Percentiles rank a stretch among this genome's conserved stretches.
phyloP scores from a whole-genome alignment of 2,888 invertebrate genomes.

The Nymphalis urticae region DNA sequence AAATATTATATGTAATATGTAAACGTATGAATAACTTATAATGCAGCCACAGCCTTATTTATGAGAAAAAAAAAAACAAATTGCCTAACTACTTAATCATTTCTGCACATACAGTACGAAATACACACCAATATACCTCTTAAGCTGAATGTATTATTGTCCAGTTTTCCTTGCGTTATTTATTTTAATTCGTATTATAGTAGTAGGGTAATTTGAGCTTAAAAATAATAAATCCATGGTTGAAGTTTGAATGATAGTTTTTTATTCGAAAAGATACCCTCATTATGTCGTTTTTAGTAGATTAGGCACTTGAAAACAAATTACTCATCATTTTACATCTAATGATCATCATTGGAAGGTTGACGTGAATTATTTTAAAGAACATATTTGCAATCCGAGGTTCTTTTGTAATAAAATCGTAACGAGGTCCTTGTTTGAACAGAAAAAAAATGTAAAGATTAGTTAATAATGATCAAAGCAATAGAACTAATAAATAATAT shows the following conservation, averaged over 20 bases:
- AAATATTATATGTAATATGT: too few relatives aligned
- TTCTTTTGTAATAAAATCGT: not conserved
- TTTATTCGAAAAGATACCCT: not conserved
- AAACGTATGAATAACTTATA: not conserved
- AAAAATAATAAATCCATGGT: not conserved
- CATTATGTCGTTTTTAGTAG: slow-evolving; percentile 17
- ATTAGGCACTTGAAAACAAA: slow-evolving; percentile 8
- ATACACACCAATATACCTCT: not conserved
- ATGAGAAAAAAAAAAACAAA: not conserved
- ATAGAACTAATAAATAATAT: too few relatives aligned
- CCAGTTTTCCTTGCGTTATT: not conserved
- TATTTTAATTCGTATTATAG: not conserved
- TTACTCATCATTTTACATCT: slow-evolving; percentile 7
- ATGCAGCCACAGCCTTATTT: not conserved
- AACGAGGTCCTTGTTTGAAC: too few relatives aligned
- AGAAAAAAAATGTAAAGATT: too few relatives aligned
- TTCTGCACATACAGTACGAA: not conserved
- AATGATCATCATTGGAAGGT: slow-evolving; percentile 4
- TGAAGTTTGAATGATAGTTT: not conserved
- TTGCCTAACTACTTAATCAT: slow-evolving; percentile 6
- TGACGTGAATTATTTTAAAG: slow-evolving; percentile 3
- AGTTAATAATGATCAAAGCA: too few relatives aligned
- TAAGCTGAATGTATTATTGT: not conserved
- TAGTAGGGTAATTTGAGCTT: not conserved
- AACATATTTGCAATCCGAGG: not conserved